A percentile compares a stretch with the other conserved stretches of the same genome.
Evolutionary conservation across 2,113 vertebrate species (phyloP).

Genomic region (Sphyrna mokarran): DNA sequence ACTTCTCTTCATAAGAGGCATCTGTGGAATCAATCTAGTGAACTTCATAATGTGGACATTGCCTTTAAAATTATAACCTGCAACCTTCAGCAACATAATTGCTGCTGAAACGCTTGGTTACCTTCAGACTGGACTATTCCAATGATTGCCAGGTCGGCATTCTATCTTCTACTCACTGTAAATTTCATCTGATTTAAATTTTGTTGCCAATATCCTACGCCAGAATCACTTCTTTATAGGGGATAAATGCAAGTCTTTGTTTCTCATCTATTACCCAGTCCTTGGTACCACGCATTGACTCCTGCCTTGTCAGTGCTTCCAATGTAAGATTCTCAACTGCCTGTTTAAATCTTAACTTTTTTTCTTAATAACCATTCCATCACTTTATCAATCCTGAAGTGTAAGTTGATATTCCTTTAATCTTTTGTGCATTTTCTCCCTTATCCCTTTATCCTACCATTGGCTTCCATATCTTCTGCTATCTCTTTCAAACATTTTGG

Average conservation of each 20-base stretch:
- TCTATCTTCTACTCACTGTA: not conserved
- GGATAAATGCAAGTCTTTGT: not conserved
- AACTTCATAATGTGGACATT: not conserved
- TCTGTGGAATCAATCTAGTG: no score
- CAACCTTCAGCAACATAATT: not conserved
- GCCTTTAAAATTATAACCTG: not conserved
- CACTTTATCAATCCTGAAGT: not conserved
- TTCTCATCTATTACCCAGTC: not conserved
- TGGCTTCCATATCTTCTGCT: not conserved
- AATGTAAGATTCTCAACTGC: not conserved
- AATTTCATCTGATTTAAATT: not conserved
- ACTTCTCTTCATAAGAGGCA: no score
- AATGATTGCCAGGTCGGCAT: not conserved
- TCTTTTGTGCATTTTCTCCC: not conserved
- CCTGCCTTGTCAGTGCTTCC: not conserved
- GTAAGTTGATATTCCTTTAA: not conserved
- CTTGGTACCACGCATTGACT: not conserved
- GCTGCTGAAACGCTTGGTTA: not conserved
- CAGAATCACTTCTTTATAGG: not conserved
- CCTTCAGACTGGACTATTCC: not conserved
- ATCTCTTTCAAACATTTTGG: not conserved
- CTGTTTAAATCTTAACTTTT: not conserved
- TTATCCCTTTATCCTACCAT: no score
- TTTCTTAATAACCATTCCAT: not conserved
- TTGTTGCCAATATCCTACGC: not conserved